phyloP scores from a whole-genome alignment of 30 jellyfish, hydroid and myxozoan genomes.

The Mastigias papua region DNA sequence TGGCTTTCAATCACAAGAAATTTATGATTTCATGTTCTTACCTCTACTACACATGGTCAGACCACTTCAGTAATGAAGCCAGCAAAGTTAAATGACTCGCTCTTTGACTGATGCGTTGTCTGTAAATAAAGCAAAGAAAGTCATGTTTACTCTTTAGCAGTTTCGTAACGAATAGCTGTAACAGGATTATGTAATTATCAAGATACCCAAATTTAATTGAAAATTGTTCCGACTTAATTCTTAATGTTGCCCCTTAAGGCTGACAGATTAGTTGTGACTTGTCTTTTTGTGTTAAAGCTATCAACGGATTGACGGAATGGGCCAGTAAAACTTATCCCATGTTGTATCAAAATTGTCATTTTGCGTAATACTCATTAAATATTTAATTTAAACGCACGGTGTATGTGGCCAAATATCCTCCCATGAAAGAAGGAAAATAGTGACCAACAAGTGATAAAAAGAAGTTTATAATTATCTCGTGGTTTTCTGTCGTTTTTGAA shows the following conservation, averaged over 20 bases:
- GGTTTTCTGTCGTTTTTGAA: conserved; percentile 3
- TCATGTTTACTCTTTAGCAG: neutral
- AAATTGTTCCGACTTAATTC: neutral
- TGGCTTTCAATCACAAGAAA: neutral
- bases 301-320: neutral
- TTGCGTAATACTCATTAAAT: neutral
- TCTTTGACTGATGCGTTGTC: neutral
- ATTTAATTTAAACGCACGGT: neutral
- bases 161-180: neutral
- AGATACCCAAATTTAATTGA: neutral
- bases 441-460: neutral
- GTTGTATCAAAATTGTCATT: neutral
- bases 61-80: neutral
- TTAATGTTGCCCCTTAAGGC: neutral
- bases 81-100: neutral
- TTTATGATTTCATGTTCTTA: neutral
- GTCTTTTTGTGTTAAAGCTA: neutral
- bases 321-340: neutral
- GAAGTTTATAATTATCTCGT: neutral
- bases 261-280: neutral
- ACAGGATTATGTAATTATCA: neutral
- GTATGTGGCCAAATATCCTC: neutral
- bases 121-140: neutral
- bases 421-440: neutral
- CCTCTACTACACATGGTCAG: no score